These are phyloP conservation scores for Nannobrachium achirus DNA, from an alignment of 2,113 vertebrate species.

Conservation along the genomic window DNA sequence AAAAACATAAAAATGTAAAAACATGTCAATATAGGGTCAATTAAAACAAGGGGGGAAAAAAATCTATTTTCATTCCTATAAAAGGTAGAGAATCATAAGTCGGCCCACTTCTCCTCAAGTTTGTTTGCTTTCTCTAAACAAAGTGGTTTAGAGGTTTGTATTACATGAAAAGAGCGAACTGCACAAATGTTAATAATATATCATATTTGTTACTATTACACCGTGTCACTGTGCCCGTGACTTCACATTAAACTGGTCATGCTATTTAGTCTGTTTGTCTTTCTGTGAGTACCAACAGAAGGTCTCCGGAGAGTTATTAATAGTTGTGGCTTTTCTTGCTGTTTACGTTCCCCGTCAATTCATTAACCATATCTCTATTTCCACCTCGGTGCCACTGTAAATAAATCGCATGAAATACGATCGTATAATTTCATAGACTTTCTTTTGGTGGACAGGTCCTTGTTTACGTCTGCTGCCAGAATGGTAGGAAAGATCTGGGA, in stretches of 20 bases:
- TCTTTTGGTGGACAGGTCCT: constrained; percentile 21
- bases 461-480: constrained; percentile 48
- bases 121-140: constrained; percentile 8
- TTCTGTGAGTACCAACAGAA: background rate
- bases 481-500: constrained; percentile 49
- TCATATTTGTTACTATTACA: background rate
- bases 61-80: constrained; percentile 12
- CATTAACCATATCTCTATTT: constrained; percentile 46
- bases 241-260: background rate
- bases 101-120: background rate
- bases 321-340: constrained; percentile 10
- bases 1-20: too few relatives aligned
- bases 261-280: background rate
- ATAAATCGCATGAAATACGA: constrained; percentile 48
- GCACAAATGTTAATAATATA: background rate
- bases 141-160: background rate
- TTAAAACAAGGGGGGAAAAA: too few relatives aligned
- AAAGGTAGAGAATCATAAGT: constrained; percentile 13
- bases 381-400: constrained; percentile 36
- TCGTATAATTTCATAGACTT: constrained; percentile 43
- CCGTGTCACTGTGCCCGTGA: background rate
- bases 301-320: background rate
- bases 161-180: constrained; percentile 2
- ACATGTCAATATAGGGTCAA: too few relatives aligned
- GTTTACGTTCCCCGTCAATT: constrained; percentile 46